Evolutionary conservation across 2,113 vertebrate species (phyloP).

Genomic region (Anhinga rufa): DNA sequence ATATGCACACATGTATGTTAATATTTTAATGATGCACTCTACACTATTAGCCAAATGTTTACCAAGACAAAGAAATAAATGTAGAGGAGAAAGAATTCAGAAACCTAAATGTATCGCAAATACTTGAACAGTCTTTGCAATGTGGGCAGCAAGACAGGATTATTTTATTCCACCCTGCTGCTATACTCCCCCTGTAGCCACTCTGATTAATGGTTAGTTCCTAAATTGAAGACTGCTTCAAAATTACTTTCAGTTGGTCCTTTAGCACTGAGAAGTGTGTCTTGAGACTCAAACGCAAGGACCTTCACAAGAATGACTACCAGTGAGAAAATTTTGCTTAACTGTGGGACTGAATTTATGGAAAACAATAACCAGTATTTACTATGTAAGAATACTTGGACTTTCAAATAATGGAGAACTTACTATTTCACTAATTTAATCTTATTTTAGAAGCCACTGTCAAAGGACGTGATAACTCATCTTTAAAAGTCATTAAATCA

Average conservation of each 20-base stretch:
- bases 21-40: not conserved
- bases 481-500: slow-evolving; percentile 12
- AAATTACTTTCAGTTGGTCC: not conserved
- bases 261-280: not conserved
- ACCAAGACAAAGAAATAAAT: not conserved
- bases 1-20: accelerated
- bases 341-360: not conserved
- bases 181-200: not conserved
- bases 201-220: not conserved
- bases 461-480: not conserved
- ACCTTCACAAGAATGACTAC: not conserved
- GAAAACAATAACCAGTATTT: not conserved
- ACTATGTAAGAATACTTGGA: not conserved
- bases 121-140: not conserved
- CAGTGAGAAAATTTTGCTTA: not conserved
- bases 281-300: not conserved
- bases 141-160: not conserved
- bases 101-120: not conserved
- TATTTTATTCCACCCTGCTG: not conserved
- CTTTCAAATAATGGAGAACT: not conserved
- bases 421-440: not conserved
- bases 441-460: not conserved
- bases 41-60: not conserved
- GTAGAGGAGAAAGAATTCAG: not conserved
- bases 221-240: not conserved